Evolutionary conservation across 1,140 invertebrate species (phyloP).

Genomic region (Ericerus pela): DNA sequence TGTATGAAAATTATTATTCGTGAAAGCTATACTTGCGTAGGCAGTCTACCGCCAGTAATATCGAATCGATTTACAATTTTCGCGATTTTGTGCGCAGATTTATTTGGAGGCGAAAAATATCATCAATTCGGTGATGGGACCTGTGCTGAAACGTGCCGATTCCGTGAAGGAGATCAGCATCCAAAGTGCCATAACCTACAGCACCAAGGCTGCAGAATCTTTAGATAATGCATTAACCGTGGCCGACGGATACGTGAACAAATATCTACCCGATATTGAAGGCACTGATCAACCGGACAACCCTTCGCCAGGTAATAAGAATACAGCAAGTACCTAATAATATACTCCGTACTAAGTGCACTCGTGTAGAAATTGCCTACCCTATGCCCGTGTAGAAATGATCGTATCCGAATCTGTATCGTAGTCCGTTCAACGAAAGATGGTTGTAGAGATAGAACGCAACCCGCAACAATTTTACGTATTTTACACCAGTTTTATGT

Average conservation of each 20-base stretch:
- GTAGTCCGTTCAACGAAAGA: too few species aligned
- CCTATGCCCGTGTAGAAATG: too few species aligned
- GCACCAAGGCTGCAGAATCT: constrained; percentile 45
- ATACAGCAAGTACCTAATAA: background rate
- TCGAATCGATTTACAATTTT: background rate
- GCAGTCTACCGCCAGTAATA: too few species aligned
- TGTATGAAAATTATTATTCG: too few species aligned
- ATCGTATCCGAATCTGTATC: too few species aligned
- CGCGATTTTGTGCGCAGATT: constrained; percentile 38
- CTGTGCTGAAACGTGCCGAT: constrained; percentile 53
- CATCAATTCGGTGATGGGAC: constrained; percentile 45
- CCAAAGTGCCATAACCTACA: constrained; percentile 40
- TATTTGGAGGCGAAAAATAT: constrained; percentile 59
- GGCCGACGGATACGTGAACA: constrained; percentile 65
- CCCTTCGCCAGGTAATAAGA: background rate
- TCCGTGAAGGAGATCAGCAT: constrained; percentile 57
- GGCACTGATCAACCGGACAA: constrained; percentile 5
- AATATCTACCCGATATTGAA: constrained; percentile 48
- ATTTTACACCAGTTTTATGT: too few species aligned
- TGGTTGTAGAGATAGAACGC: too few species aligned
- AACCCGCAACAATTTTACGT: too few species aligned
- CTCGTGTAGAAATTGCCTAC: too few species aligned
- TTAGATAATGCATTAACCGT: constrained; percentile 53
- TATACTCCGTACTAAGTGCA: too few species aligned
- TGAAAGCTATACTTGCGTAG: too few species aligned